Base-by-base conservation (phyloP, 64 coral and sea anemone species). In the Porites australiensis region DNA sequence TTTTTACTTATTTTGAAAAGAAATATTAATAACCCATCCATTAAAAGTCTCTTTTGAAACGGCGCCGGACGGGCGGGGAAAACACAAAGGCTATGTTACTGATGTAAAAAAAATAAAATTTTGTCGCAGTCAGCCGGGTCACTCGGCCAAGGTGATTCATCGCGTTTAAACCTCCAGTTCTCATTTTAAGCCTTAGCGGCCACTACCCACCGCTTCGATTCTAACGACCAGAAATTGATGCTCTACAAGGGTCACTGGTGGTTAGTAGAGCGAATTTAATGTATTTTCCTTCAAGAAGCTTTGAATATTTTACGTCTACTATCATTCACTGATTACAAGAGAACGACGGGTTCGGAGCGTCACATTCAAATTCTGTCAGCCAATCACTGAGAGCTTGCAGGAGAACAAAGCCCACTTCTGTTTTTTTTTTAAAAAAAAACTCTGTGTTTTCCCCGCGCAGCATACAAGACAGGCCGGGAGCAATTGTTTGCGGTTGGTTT, bases 401-500 rank as follows among this genome's bases (percentile, higher is more conserved):
- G 13, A 3, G 2, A 46, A 76, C 46, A 48, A 68, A 65, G 18
- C 16, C 3, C 13, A 44, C 59, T 46, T 84, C 81, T 49, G 20
- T 61, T 70, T n/a, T 84, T 46, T 37, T 37, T 37, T 37, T 37
- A 37, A 37, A 37, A 37, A 37, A 37, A 45, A 22, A 14, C 58
- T 6, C 64, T 50, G 44, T 37, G 55, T 65, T 20, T 69, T 68
- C 15, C 21, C 63, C 18, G 81, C 15, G 14, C 45, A 69, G 5
- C 15, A 18, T 22, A 78, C 13, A 20, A 22, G 63, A 68, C 27
- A 37, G 27, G 27, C 27, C 27, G 18, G 81, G 47, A 67, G 15
- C 62, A 50, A 84, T 68, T 84, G 61, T 69, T 84, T 84, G 81
- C 63, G 64, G 79, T 78, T 20, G 75, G 20, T 18, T 57, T 78